phyloP scores from a whole-genome alignment of 2,888 invertebrate genomes.

The Bursaphelenchus okinawaensis region DNA sequence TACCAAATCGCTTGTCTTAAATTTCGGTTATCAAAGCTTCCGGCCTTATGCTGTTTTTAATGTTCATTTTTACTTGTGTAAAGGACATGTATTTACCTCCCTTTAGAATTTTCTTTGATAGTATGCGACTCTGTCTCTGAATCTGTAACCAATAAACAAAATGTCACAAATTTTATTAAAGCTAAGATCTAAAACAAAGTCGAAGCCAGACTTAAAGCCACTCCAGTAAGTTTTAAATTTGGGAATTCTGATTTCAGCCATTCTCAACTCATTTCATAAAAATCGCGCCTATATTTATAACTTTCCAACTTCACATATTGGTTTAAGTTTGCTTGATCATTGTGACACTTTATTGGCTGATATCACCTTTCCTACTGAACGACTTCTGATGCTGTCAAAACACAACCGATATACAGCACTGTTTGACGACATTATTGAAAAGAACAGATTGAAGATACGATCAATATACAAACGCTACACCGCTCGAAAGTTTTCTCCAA shows the following conservation, averaged over 20 bases:
- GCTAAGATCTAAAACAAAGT: too few species aligned
- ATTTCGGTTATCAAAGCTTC: too few species aligned
- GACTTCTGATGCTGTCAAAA: neutral
- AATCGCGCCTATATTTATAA: neutral
- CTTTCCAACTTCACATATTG: neutral
- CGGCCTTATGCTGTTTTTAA: too few species aligned
- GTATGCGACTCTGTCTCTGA: too few species aligned
- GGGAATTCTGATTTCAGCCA: neutral
- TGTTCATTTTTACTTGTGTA: too few species aligned
- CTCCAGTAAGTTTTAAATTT: neutral
- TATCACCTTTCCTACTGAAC: neutral
- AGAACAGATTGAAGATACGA: neutral
- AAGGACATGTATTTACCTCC: too few species aligned
- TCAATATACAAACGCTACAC: neutral
- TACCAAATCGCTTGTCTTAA: too few species aligned
- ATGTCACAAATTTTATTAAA: too few species aligned
- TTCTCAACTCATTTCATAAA: neutral
- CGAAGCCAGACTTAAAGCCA: too few species aligned
- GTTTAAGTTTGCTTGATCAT: neutral
- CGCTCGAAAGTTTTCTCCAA: neutral
- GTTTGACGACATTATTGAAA: neutral
- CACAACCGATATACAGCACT: neutral
- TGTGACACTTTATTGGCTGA: neutral
- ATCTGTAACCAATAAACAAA: too few species aligned
- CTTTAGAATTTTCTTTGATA: too few species aligned